Base-by-base conservation (phyloP, 2,888 invertebrate genomes). In the Emmelina monodactyla region DNA sequence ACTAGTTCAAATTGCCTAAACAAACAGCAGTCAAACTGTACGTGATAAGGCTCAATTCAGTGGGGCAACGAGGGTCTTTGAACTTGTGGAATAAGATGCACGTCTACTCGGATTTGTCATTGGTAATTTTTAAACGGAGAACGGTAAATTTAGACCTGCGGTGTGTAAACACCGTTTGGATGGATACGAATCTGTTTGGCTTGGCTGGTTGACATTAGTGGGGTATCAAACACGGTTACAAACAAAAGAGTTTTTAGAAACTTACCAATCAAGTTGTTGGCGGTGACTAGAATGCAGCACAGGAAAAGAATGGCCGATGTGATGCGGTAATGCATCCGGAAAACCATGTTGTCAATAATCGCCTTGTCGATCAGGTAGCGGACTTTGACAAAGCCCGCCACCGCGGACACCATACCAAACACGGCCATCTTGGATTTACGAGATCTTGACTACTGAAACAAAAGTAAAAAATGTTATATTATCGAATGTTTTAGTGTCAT, bases 301-400 rank as follows among this genome's bases (percentile, higher is more conserved):
- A 90, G 84, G 71, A 94, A 93, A 45, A 94, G 79, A 51, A 93
- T 88, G 37, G 93, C 92, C 32, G 92, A 88, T 28, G 93, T 93
- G 65, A 92, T 87, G 66, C 92, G 84, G 71, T 94, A 94, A 71
- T 94, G 93, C 63, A 91, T 89, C 53, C 93, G 83, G 76, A 94
- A 94, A 41, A 92, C 87, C 87, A 91, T 88, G 70, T 93, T 94
- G 80, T 94, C 93, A 56, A 93, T 92, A 51, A 91, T 83, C 41
- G 93, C 93, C 70, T 89, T 92, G 83, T 93, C 93, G 62, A 91
- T 84, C 50, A 92, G 84, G 83, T 89, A 91, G 67, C 93, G 89
- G 65, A 93, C 90, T 83, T 93, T 93, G 53, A 94, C 86, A 68
- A 93, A 92, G 78, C 92, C 91, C 83, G 92, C 92, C 52, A 94